These are phyloP conservation scores for Actinemys pallida DNA, from an alignment of 2,113 vertebrate genomes.

Conservation along the genomic window DNA sequence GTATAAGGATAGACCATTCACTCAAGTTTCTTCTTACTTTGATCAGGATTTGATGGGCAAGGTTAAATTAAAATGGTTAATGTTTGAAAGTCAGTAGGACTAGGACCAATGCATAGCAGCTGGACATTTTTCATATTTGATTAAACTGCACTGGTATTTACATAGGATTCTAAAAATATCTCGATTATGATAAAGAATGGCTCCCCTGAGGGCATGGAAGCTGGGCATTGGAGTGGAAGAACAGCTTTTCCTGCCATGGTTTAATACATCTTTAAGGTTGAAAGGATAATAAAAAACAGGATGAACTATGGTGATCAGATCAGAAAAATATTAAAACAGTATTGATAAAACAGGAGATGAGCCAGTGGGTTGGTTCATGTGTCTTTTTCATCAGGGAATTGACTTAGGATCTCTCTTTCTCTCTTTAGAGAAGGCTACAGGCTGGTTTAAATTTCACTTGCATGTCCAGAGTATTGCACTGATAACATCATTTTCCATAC, in stretches of 20 bases:
- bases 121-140: neutral
- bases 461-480: neutral
- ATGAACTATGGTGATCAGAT: neutral
- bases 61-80: neutral
- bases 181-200: neutral
- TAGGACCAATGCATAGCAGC: neutral
- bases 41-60: neutral
- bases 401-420: neutral
- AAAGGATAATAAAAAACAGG: neutral
- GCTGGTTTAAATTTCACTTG: conserved; percentile 36
- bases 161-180: neutral
- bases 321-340: neutral
- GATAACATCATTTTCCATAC: neutral
- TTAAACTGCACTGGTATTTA: neutral
- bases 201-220: neutral
- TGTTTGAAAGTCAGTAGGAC: neutral
- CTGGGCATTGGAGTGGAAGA: neutral
- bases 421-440: neutral
- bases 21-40: neutral
- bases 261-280: neutral
- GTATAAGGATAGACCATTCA: neutral
- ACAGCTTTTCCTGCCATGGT: neutral
- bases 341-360: neutral
- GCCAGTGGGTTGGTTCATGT: neutral
- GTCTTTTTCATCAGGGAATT: neutral